Evolutionary conservation across 1,140 invertebrate species (phyloP).

Genomic region (Dreissena polymorpha): DNA sequence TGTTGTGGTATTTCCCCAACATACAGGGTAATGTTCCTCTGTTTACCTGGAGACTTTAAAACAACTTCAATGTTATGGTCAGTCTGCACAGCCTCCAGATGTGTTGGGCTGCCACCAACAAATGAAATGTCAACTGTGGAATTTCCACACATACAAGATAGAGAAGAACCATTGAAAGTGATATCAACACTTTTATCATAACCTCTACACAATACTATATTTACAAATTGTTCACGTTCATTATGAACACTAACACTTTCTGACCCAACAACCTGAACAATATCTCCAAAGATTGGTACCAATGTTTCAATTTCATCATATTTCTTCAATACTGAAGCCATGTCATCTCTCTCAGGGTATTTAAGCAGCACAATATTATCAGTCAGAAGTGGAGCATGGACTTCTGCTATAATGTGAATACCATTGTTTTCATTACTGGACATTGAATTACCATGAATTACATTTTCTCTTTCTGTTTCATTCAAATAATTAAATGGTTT

Average conservation of each 20-base stretch:
- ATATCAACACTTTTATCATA: constrained; percentile 21
- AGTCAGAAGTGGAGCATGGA: too few relatives aligned
- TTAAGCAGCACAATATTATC: too few relatives aligned
- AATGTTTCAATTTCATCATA: too few relatives aligned
- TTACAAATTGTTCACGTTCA: constrained; percentile 11
- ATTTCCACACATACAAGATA: constrained; percentile 5
- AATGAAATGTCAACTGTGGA: constrained; percentile 12
- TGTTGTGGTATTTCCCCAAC: constrained; percentile 24
- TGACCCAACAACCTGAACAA: constrained; percentile 15
- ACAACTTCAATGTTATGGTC: background rate
- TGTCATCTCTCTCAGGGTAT: too few relatives aligned
- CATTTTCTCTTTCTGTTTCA: too few relatives aligned
- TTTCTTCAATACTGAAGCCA: too few relatives aligned
- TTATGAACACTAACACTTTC: constrained; percentile 13
- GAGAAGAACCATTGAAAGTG: constrained; percentile 1
- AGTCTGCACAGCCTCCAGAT: constrained; percentile 16
- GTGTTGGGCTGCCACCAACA: constrained; percentile 14
- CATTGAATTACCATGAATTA: too few relatives aligned
- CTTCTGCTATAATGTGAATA: too few relatives aligned
- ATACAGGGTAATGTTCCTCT: constrained; percentile 6
- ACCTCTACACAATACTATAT: constrained; percentile 8
- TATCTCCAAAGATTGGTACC: constrained; percentile 5
- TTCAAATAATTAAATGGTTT: too few relatives aligned
- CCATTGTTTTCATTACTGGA: too few relatives aligned
- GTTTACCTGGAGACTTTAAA: background rate